Evolutionary conservation across 2,888 invertebrate genomes (phyloP).

Genomic region (Archips xylosteana): DNA sequence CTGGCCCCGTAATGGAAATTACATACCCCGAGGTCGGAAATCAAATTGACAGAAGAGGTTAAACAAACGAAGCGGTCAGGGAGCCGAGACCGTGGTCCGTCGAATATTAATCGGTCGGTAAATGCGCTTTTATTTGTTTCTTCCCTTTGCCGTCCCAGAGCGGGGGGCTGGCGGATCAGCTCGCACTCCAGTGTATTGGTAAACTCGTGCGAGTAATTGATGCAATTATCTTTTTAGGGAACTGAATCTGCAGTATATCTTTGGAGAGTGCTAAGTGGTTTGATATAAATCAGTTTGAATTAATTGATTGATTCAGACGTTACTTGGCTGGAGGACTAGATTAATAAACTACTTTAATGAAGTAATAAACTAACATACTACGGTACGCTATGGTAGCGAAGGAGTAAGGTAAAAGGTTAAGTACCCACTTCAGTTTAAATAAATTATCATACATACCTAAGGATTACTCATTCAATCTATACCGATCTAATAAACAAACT

Average conservation of each 20-base stretch:
- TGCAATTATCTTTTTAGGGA: constrained; percentile 18
- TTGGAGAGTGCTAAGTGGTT: neutral
- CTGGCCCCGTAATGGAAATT: constrained; percentile 81
- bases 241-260: neutral
- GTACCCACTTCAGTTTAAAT: no score
- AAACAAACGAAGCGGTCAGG: constrained; percentile 83
- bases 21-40: constrained; percentile 83
- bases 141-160: constrained; percentile 14
- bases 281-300: neutral
- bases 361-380: no score
- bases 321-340: no score
- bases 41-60: constrained; percentile 86
- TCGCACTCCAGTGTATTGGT: constrained; percentile 16
- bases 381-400: no score
- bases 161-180: constrained; percentile 19
- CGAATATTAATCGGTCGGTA: constrained; percentile 48
- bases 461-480: no score
- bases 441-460: no score
- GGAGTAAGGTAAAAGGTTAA: no score
- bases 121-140: constrained; percentile 46
- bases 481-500: no score
- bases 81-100: constrained; percentile 64
- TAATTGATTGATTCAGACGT: no score
- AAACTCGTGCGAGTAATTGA: constrained; percentile 7
- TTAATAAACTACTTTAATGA: no score